phyloP scores from a whole-genome alignment of 1,140 invertebrate species.

The Tetragonula clypearis region DNA sequence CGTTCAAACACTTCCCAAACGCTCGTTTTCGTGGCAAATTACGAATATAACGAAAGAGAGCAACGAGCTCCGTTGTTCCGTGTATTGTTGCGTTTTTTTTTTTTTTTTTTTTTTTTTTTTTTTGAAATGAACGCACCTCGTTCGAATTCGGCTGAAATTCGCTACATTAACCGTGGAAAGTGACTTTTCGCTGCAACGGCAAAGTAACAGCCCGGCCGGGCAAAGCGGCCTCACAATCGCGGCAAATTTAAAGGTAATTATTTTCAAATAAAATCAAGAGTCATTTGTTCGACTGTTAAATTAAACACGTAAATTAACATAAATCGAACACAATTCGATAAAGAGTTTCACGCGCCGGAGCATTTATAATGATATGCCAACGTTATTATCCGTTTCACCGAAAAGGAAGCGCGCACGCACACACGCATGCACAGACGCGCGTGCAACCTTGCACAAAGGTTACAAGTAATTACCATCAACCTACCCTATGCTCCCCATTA shows the following conservation, averaged over 20 bases:
- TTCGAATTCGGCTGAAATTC: background rate
- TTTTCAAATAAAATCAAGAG: background rate
- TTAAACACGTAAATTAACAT: background rate
- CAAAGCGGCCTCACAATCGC: background rate
- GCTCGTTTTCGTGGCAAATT: background rate
- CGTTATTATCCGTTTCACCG: background rate
- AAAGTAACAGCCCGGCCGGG: no score
- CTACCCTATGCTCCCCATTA: background rate
- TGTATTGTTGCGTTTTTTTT: no score
- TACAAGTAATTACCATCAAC: background rate
- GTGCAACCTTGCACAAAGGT: background rate
- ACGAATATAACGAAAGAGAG: no score
- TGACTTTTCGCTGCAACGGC: background rate
- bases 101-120: background rate
- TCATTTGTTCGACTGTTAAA: constrained; percentile 15
- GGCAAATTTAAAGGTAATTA: background rate
- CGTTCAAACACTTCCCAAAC: no score
- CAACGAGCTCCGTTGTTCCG: background rate
- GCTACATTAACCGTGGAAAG: background rate
- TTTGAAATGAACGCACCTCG: background rate
- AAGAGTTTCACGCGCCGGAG: background rate
- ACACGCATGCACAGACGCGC: background rate
- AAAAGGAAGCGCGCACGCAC: background rate
- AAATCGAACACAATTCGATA: constrained; percentile 10
- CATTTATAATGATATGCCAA: background rate